Percentiles rank a stretch among this genome's conserved stretches.
Conservation (phyloP, 1,140 invertebrate genomes). For the Globodera rostochiensis region DNA sequence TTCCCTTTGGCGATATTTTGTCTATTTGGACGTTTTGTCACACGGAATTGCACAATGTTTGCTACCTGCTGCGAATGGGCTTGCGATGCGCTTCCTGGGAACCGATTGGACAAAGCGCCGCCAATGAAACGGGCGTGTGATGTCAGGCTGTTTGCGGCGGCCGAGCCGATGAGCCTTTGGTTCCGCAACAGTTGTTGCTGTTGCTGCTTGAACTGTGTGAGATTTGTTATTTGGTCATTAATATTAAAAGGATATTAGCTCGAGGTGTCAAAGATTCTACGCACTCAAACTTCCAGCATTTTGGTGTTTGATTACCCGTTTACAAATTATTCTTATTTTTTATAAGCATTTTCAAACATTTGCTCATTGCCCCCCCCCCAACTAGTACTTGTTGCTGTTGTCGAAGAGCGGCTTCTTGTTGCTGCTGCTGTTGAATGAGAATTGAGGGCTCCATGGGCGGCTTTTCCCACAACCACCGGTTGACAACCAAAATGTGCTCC, state of each 20-base stretch:
- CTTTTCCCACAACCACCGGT: slow-evolving; percentile 55
- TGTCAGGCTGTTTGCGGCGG: background rate
- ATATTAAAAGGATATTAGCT: no score
- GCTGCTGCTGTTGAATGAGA: slow-evolving; percentile 39
- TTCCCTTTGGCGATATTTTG: background rate
- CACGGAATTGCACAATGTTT: no score
- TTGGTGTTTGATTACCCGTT: background rate
- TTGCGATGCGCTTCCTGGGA: background rate
- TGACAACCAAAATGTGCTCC: slow-evolving; percentile 47
- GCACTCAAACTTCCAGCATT: no score
- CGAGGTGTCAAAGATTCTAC: no score
- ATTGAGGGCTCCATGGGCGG: slow-evolving; percentile 49
- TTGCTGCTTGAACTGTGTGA: background rate
- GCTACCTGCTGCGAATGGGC: no score
- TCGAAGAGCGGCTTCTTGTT: slow-evolving; percentile 26
- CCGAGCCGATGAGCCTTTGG: background rate
- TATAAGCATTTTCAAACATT: no score
- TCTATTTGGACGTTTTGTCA: background rate
- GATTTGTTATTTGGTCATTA: no score
- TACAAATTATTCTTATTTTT: background rate
- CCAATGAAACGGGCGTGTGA: background rate
- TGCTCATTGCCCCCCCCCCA: background rate
- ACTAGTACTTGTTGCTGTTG: slow-evolving; percentile 30
- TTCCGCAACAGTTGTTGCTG: background rate
- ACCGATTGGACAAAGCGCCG: background rate